Conservation (phyloP, 1,140 invertebrate species). For the Bombus waltoni region DNA sequence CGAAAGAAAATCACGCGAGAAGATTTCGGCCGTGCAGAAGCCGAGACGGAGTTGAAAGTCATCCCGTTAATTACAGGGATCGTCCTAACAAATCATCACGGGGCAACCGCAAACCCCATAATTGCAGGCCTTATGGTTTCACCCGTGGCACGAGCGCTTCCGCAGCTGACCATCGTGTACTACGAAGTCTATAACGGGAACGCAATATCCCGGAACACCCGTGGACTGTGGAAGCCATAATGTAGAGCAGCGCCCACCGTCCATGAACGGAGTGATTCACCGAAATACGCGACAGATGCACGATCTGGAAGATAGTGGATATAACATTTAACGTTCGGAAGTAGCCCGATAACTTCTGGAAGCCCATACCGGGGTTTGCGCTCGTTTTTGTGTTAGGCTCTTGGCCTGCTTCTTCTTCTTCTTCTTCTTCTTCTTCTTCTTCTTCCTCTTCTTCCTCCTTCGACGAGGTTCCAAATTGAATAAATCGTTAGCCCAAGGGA, state of each 20-base stretch:
- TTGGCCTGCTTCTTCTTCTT: slow-evolving; percentile 32
- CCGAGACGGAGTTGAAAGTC: slow-evolving; percentile 60
- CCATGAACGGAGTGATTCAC: slow-evolving; percentile 78
- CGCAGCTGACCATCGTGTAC: slow-evolving; percentile 74
- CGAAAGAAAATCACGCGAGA: slow-evolving; percentile 57
- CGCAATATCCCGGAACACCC: slow-evolving; percentile 78
- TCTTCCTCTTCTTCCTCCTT: not conserved
- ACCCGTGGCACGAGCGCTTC: slow-evolving; percentile 62
- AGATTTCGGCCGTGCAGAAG: slow-evolving; percentile 40
- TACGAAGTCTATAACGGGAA: slow-evolving; percentile 67
- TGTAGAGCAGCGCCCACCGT: slow-evolving; percentile 72
- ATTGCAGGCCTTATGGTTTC: slow-evolving; percentile 75
- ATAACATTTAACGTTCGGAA: slow-evolving; percentile 69
- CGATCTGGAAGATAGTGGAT: slow-evolving; percentile 79
- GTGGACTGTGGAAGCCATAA: slow-evolving; percentile 76
- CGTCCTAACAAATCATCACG: slow-evolving; percentile 74
- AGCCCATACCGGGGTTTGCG: slow-evolving; percentile 50
- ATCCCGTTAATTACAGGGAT: slow-evolving; percentile 64
- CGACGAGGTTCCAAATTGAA: not conserved
- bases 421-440: not conserved
- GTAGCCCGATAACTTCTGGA: slow-evolving; percentile 69
- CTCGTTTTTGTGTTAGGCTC: slow-evolving; percentile 44
- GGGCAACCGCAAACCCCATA: slow-evolving; percentile 67
- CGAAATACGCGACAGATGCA: slow-evolving; percentile 80
- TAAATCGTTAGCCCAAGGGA: too few relatives aligned